phyloP scores from a whole-genome alignment of 2,113 vertebrate genomes.

The Saguinus midas region DNA sequence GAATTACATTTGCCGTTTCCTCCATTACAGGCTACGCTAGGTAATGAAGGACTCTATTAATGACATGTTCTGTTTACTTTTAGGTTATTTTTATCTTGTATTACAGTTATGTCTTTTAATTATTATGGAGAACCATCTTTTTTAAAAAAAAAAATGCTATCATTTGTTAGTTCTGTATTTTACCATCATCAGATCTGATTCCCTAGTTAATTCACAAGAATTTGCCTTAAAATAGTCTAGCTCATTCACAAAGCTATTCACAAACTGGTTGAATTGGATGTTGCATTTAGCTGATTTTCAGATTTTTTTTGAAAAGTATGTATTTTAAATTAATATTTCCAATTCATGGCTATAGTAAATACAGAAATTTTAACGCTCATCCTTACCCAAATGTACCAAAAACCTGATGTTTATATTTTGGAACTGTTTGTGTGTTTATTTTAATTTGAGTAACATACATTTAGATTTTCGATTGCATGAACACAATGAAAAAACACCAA shows the following conservation, averaged over 20 bases:
- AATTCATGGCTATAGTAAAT: slow-evolving; percentile 39
- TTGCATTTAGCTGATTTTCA: slow-evolving; percentile 48
- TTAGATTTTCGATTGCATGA: slow-evolving; percentile 14
- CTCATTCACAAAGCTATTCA: slow-evolving; percentile 40
- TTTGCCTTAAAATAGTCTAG: slow-evolving; percentile 58
- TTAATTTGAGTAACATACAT: slow-evolving; percentile 13
- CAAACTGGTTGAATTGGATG: neutral
- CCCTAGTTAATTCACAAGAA: slow-evolving; percentile 41
- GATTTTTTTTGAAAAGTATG: slow-evolving; percentile 46
- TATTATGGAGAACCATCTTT: slow-evolving; percentile 62
- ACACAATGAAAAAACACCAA: slow-evolving; percentile 15
- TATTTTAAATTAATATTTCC: slow-evolving; percentile 57
- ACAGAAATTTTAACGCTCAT: slow-evolving; percentile 15
- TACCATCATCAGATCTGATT: slow-evolving; percentile 62
- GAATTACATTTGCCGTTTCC: slow-evolving; percentile 83
- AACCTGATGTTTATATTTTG: slow-evolving; percentile 28
- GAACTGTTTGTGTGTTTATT: slow-evolving; percentile 1
- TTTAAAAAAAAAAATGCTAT: slow-evolving; percentile 56
- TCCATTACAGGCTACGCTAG: slow-evolving; percentile 86
- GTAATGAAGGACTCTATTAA: slow-evolving; percentile 95
- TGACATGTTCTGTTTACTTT: slow-evolving; percentile 90
- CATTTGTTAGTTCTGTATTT: slow-evolving; percentile 53
- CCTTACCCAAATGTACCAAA: neutral
- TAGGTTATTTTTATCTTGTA: slow-evolving; percentile 81
- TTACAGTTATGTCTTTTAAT: slow-evolving; percentile 72